These are phyloP conservation scores for Drosophila acutilabella DNA, from an alignment of 2,888 invertebrate species.

Conservation along the genomic window DNA sequence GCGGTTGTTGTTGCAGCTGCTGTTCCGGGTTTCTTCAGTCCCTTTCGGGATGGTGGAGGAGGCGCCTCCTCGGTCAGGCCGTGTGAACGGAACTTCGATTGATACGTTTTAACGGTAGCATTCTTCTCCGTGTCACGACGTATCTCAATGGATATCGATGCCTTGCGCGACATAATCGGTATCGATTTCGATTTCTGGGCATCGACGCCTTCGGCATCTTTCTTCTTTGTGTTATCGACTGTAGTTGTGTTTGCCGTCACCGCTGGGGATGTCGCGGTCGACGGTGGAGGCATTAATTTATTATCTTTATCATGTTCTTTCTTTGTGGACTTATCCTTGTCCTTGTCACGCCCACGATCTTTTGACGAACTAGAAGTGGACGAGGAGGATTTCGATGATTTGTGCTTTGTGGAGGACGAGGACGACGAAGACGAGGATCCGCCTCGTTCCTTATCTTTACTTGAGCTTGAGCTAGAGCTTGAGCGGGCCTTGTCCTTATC, in stretches of 20 bases:
- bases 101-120: conserved; percentile 96
- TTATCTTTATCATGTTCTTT: conserved; percentile 88
- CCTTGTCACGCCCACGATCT: conserved; percentile 86
- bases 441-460: conserved; percentile 83
- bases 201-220: conserved; percentile 83
- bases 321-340: conserved; percentile 73
- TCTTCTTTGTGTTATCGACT: conserved; percentile 88
- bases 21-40: conserved; percentile 87
- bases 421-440: conserved; percentile 64
- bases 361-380: conserved; percentile 83
- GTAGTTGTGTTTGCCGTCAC: neutral
- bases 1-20: conserved; percentile 77
- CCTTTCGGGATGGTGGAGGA: conserved; percentile 92
- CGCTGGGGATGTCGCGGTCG: conserved; percentile 6
- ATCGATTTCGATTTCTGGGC: conserved; percentile 80
- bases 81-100: conserved; percentile 96
- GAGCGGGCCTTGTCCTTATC: conserved; percentile 82
- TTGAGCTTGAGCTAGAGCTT: conserved; percentile 77
- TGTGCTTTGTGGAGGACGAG: conserved; percentile 74
- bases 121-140: conserved; percentile 91
- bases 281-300: conserved; percentile 88
- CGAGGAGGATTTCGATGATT: conserved; percentile 68
- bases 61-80: conserved; percentile 95
- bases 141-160: conserved; percentile 93
- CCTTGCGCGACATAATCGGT: conserved; percentile 86